Evolutionary conservation across 2,888 invertebrate species (phyloP), one percentile per base, ranked within the genome.

Genomic region (Heteropelma amictum): DNA sequence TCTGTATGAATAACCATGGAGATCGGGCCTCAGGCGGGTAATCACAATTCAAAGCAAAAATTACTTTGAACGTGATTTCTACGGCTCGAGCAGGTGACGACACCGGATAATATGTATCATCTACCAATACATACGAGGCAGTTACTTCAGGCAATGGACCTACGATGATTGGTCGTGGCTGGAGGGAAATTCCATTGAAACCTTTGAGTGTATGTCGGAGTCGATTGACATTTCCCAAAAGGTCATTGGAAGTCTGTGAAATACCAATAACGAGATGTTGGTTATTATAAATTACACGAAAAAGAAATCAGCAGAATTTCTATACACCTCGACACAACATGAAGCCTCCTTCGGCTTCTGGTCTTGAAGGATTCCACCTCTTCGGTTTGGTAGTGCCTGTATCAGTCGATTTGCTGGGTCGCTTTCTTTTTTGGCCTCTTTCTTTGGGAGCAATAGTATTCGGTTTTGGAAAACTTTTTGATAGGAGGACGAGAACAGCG

Each of bases 1-100:
- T 53, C 28, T 72, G 42, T 8, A 72, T 64, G n/a, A 65, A 64
- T 2, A 56, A 10, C 72, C 72, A 72, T 17, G 65, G 33, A 14
- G 64, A 65, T 65, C 38, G 23, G n/a, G 56, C 72, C 33, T 72
- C 72, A 28, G 65, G 65, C 12, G 56, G 64, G 38, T 65, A 72
- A 3, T 54, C 23, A 10, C 45, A 19, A 21, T 64, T 64, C 7
- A 72, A 35, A 33, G 45, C 72, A 38, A 54, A 63, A 40, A 33
- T 40, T 5, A 23, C 17, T 65, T 65, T 65, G 14, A 72, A 58
- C 3, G 35, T 4, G 10, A 51, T 21, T 56, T 64, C 64, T 12
- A 72, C 56, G 5, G 64, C 64, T 35, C 38, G 38, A 23, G 35
- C 47, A 45, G 45, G 40, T 42, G 56, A 47, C 28, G 21, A n/a